Evolutionary conservation across 2,113 vertebrate species (phyloP), one percentile per base, ranked within the genome.

Genomic region (Climacteris rufus): DNA sequence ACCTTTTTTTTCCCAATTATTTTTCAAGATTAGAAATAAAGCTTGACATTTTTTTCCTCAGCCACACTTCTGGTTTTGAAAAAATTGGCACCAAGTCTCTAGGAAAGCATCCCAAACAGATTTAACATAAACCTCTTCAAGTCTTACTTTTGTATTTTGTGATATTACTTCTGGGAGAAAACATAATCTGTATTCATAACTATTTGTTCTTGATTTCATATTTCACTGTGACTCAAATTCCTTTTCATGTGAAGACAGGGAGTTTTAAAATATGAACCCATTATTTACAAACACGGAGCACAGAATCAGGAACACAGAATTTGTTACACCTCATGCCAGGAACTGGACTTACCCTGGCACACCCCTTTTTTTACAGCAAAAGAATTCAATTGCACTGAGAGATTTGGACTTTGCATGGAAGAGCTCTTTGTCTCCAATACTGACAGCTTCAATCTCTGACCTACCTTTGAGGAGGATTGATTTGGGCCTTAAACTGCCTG

Each of bases 181-280:
- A 70, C 28, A 70, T 50, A 53, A 82, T 56, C 61, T 53, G 8
- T 59, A 93, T 64, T 92, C 52, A 75, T 9, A 90, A 76, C 52
- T 71, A 80, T 80, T 90, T 89, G 33, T 53, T 92, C 37, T 68
- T 57, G 60, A 53, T 89, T 95, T 83, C 44, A 8, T 57, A 90
- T 93, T 92, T 93, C 71, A 77, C 37, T 37, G 22, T 77, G 85
- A 81, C 54, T 77, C 63, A 74, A 91, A 83, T 54, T 94, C 68
- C 71, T 72, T 80, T 83, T 80, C 33, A 31, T 42, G 54, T 63
- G 63, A 69, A 80, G 66, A 52, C 66, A 75, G 59, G 23, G 59
- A 83, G 63, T 66, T 96, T 76, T 83, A 79, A 96, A 93, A 94
- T 72, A 86, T n/a, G 40, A 95, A 80, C 50, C 59, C 56, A 56